Evolutionary conservation across 2,888 invertebrate species (phyloP), one percentile per base, ranked within the genome.

Genomic region (Crocallis elinguaria): DNA sequence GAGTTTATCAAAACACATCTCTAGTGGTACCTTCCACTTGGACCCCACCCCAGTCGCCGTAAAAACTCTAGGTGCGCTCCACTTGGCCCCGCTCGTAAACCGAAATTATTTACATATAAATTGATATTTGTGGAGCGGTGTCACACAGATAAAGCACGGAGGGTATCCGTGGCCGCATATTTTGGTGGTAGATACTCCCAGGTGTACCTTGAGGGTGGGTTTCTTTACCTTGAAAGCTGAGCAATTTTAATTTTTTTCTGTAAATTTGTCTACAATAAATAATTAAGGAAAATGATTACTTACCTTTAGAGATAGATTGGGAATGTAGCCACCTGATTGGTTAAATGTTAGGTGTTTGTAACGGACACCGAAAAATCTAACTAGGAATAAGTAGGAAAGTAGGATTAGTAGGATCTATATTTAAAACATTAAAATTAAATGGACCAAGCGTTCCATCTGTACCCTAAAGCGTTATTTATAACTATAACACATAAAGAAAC

Each of bases 81-180:
- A n/a, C 39, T 29, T 39, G 42, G 21, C 11, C 42, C 19, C 12
- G 19, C 37, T 9, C 38, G 38, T 36, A 23, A 27, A 16, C 11
- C 27, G 21, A 23, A 60, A 62, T 64, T 72, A 82, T 82, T 82
- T 80, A 74, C 82, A 82, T 82, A 82, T 71, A 82, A 81, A 82
- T 82, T 75, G 79, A 51, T 75, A 69, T 78, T 77, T 77, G 78
- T 61, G 62, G 11, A 27, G 29, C 35, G 27, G 33, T 32, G 7
- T n/a, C 23, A 4, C 64, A 62, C 11, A 4, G 82, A 80, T 81
- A 82, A 65, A 73, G 66, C 70, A 73, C 73, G 75, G 5, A 49
- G 32, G 21, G 13, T 14, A 32, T 32, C 11, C 13, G 30, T 49
- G 35, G 16, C 14, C 5, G 14, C 19, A 29, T 41, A 33, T 35